A percentile compares a stretch with the other conserved stretches of the same genome.
phyloP scores from a whole-genome alignment of 2,797 vertebrate species.

The Phaenicophaeus curvirostris region DNA sequence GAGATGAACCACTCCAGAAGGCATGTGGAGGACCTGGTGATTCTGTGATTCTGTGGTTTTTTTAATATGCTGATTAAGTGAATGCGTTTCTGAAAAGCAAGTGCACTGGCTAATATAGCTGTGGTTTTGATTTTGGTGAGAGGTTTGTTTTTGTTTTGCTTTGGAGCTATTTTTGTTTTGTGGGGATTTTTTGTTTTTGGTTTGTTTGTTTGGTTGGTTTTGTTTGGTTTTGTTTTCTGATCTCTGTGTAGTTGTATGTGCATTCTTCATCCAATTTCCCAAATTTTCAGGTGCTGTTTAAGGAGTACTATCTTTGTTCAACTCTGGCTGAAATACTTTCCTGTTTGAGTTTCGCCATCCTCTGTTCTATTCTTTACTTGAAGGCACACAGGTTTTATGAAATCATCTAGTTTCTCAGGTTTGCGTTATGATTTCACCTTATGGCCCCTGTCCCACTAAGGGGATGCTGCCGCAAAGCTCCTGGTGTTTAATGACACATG shows the following conservation, averaged over 20 bases:
- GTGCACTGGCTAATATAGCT: too few species aligned
- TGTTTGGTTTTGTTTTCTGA: background rate
- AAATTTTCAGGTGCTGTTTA: background rate
- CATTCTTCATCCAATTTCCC: background rate
- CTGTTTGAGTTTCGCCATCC: background rate
- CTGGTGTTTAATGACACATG: background rate
- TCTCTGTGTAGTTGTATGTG: background rate
- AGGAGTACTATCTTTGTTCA: background rate
- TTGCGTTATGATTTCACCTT: background rate
- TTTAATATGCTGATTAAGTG: background rate
- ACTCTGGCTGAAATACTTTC: background rate
- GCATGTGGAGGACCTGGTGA: background rate
- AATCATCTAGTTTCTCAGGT: background rate
- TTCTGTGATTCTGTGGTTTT: too few species aligned
- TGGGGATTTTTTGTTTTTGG: too few species aligned
- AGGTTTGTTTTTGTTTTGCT: too few species aligned
- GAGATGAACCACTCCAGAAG: background rate
- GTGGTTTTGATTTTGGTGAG: too few species aligned
- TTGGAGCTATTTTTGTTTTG: too few species aligned
- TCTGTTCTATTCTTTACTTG: background rate
- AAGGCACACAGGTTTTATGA: background rate
- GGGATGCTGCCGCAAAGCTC: background rate
- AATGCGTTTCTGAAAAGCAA: background rate
- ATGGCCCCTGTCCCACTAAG: background rate
- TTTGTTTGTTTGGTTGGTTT: too few species aligned